Percentiles rank a stretch among this genome's conserved stretches.
Evolutionary conservation across 92 coral and sea anemone genomes (phyloP).

Genomic region (Porites divaricata): DNA sequence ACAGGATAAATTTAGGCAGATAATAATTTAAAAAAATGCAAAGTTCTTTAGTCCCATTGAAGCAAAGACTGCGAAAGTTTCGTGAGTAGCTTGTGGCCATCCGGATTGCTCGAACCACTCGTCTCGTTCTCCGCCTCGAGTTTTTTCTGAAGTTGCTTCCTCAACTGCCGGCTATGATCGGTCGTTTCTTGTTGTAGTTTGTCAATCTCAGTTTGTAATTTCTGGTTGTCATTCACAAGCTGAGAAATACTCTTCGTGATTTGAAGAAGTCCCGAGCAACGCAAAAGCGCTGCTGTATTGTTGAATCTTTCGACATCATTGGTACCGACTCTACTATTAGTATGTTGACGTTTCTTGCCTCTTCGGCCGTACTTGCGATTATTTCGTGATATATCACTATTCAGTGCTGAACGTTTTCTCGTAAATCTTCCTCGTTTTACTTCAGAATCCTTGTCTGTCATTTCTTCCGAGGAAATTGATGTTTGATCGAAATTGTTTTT

Average conservation of each 20-base stretch:
- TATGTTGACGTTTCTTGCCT: constrained; percentile 21
- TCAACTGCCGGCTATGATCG: constrained; percentile 61
- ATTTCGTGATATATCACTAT: background rate
- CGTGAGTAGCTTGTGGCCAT: constrained; percentile 35
- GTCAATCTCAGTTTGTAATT: constrained; percentile 78
- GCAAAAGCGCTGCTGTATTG: constrained; percentile 74
- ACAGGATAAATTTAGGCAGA: too few species aligned
- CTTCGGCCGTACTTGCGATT: background rate
- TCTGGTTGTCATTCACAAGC: constrained; percentile 74
- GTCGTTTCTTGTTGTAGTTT: constrained; percentile 70
- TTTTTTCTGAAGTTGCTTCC: constrained; percentile 68
- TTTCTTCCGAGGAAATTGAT: constrained; percentile 16
- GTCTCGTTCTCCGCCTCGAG: constrained; percentile 42
- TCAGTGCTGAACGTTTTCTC: background rate
- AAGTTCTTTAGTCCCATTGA: constrained; percentile 6
- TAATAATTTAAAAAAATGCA: background rate
- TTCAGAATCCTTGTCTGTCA: background rate
- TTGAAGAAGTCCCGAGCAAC: constrained; percentile 89
- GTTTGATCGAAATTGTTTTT: constrained; percentile 26
- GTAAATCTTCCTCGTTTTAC: background rate
- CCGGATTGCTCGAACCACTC: constrained; percentile 24
- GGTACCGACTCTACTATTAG: background rate
- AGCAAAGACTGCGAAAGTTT: constrained; percentile 32
- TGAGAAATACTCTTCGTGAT: constrained; percentile 81
- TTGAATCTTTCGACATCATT: constrained; percentile 54